Conservation (phyloP, 2,888 invertebrate species). For the Cinara cedri region DNA sequence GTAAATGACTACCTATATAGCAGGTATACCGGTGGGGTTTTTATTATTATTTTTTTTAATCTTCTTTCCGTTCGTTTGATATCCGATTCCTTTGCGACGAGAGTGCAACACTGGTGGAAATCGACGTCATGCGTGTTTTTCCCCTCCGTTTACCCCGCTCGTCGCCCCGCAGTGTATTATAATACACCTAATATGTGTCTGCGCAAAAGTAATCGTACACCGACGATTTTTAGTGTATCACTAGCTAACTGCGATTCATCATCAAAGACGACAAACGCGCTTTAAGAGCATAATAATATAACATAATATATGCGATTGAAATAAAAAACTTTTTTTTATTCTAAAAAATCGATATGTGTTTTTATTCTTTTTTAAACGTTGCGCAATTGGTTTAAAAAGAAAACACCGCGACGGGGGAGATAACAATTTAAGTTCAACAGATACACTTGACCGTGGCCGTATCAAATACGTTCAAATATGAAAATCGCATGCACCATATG, state of each 20-base stretch:
- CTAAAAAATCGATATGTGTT: neutral
- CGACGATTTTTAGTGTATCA: conserved; percentile 29
- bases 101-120: conserved; percentile 26
- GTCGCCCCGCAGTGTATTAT: neutral
- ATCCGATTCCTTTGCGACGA: neutral
- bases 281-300: neutral
- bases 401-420: too few species aligned
- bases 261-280: too few species aligned
- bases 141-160: neutral
- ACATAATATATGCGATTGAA: neutral
- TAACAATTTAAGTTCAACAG: too few species aligned
- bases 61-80: conserved; percentile 23
- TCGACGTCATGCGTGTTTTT: neutral
- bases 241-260: too few species aligned
- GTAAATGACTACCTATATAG: neutral
- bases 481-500: too few species aligned
- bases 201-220: conserved; percentile 37
- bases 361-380: neutral
- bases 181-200: conserved; percentile 12
- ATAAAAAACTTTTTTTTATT: conserved; percentile 11
- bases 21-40: too few species aligned
- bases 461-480: too few species aligned
- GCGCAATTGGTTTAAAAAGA: neutral
- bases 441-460: too few species aligned
- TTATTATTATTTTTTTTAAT: conserved; percentile 9